Evolutionary conservation across 2,888 invertebrate species (phyloP).

Genomic region (Chymomyza amoena): DNA sequence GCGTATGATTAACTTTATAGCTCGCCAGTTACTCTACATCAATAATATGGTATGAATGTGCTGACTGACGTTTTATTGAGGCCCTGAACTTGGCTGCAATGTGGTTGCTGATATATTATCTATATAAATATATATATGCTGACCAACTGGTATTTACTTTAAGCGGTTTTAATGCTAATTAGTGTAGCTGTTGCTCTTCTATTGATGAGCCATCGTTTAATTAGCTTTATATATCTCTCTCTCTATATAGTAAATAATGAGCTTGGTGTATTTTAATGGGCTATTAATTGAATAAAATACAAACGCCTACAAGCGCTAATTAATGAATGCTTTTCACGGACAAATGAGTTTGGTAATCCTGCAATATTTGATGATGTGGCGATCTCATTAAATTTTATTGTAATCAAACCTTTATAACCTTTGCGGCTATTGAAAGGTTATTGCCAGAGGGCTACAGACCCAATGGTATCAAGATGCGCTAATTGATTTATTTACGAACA

Average conservation of each 20-base stretch:
- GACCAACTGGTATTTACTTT: slow-evolving; percentile 20
- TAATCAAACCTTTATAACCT: no score
- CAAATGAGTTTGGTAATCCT: no score
- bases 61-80: neutral
- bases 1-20: slow-evolving; percentile 42
- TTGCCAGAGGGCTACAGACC: no score
- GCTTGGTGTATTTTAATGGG: neutral
- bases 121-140: slow-evolving; percentile 19
- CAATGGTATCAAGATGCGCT: no score
- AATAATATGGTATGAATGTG: neutral
- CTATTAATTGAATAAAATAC: no score
- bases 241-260: neutral
- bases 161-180: neutral
- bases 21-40: neutral
- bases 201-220: slow-evolving; percentile 17
- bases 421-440: no score
- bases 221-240: slow-evolving; percentile 23
- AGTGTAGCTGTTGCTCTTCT: neutral
- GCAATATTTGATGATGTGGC: no score
- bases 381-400: no score
- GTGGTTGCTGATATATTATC: no score
- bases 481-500: no score
- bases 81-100: neutral
- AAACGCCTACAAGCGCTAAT: no score
- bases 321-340: no score